Percentiles rank a stretch among this genome's conserved stretches.
Conservation (phyloP, 2,888 invertebrate species). For the Stenolophus ochropezus region DNA sequence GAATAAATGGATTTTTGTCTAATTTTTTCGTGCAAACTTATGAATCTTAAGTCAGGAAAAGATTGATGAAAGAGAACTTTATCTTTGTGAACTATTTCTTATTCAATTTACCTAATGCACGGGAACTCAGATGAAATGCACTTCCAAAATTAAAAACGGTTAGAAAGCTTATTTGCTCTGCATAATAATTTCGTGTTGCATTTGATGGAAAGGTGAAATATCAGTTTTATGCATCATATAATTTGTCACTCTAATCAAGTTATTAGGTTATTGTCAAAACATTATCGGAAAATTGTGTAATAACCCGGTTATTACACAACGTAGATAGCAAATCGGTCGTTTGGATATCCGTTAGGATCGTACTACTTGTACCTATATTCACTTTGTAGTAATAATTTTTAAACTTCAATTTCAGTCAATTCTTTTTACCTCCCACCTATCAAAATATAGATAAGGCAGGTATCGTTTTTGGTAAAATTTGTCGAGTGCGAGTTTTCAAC, state of each 20-base stretch:
- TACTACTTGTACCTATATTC: no score
- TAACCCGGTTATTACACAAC: neutral
- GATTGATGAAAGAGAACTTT: slow-evolving; percentile 13
- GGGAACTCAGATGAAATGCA: neutral
- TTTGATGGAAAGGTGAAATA: neutral
- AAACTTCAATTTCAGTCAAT: neutral
- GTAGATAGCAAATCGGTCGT: neutral
- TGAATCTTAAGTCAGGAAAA: slow-evolving; percentile 34
- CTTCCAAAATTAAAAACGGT: neutral
- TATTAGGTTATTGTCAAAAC: neutral
- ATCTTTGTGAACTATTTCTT: neutral
- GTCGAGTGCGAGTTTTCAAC: no score
- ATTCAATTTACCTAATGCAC: neutral
- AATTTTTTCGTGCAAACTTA: slow-evolving; percentile 12
- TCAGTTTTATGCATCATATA: neutral
- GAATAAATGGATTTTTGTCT: slow-evolving; percentile 27
- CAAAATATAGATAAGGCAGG: no score
- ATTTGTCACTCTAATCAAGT: neutral
- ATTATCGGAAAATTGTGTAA: neutral
- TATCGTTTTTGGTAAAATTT: no score
- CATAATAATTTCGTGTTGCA: neutral
- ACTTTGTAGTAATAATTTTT: no score
- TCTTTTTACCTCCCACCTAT: no score
- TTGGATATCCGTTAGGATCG: neutral
- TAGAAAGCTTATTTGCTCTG: neutral